These are phyloP conservation scores for Dendrolimus punctatus DNA, from an alignment of 1,140 invertebrate species.

Conservation along the genomic window DNA sequence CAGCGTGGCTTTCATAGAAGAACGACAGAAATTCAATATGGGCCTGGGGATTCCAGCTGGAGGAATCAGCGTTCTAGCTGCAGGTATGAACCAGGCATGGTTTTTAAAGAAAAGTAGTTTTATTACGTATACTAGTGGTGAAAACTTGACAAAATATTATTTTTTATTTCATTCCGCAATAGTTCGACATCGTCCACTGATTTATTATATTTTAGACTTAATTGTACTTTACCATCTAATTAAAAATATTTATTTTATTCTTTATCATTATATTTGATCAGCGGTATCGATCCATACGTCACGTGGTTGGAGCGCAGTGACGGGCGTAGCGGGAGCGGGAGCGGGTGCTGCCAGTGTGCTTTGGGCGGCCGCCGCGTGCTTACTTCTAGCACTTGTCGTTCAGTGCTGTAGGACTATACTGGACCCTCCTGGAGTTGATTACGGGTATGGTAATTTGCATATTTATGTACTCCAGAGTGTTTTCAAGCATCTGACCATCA, in stretches of 20 bases:
- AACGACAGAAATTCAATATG: slow-evolving; percentile 74
- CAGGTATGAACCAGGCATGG: slow-evolving; percentile 54
- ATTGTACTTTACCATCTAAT: too few species aligned
- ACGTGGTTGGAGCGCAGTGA: slow-evolving; percentile 38
- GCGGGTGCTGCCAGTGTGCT: slow-evolving; percentile 36
- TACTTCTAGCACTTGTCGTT: slow-evolving; percentile 44
- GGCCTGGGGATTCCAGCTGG: slow-evolving; percentile 76
- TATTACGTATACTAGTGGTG: too few species aligned
- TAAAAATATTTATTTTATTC: too few species aligned
- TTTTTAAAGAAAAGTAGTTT: background rate
- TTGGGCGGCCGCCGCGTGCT: slow-evolving; percentile 42
- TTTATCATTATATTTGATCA: slow-evolving; percentile 2
- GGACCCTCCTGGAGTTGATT: slow-evolving; percentile 36
- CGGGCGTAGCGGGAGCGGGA: slow-evolving; percentile 36
- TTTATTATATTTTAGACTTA: too few species aligned
- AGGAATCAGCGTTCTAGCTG: slow-evolving; percentile 72
- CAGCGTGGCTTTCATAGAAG: slow-evolving; percentile 76
- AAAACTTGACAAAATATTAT: too few species aligned
- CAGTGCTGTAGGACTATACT: slow-evolving; percentile 54
- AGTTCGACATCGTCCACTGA: too few species aligned
- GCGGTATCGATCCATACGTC: slow-evolving; percentile 46
- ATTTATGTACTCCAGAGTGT: too few species aligned
- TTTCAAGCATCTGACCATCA: too few species aligned
- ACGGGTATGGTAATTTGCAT: slow-evolving; percentile 23
- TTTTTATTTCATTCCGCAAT: too few species aligned